Percentiles rank a stretch among this genome's conserved stretches.
Conservation (phyloP, 1,140 invertebrate species). For the Sesamia nonagrioides region DNA sequence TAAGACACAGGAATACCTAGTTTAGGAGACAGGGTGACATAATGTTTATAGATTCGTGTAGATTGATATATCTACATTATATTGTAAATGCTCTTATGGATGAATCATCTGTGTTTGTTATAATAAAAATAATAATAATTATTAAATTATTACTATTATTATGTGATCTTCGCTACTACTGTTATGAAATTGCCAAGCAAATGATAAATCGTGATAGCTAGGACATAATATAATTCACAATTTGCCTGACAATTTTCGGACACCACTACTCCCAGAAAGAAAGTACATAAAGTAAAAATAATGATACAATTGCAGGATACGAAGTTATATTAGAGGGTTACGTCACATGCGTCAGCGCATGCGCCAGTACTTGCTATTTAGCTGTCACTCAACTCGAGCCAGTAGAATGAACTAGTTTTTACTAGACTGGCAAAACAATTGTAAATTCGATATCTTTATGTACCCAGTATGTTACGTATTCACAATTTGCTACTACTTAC, state of each 20-base stretch:
- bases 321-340: constrained; percentile 11
- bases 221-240: no score
- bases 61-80: no score
- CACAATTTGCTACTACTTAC: constrained; percentile 8
- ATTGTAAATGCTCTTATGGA: no score
- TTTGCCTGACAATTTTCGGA: no score
- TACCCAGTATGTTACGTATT: neutral
- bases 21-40: no score
- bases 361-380: constrained; percentile 25
- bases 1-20: no score
- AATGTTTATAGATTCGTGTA: no score
- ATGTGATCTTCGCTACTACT: neutral
- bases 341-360: constrained; percentile 1
- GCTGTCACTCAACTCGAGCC: constrained; percentile 23
- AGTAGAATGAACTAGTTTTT: constrained; percentile 34
- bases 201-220: neutral
- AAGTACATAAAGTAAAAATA: constrained; percentile 35
- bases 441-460: neutral
- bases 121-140: no score
- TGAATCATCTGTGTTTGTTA: no score
- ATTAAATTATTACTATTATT: no score
- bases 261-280: constrained; percentile 26
- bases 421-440: neutral
- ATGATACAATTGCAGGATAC: constrained; percentile 44
- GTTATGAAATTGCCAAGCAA: constrained; percentile 5